Evolutionary conservation across 2,797 vertebrate genomes (phyloP).

Genomic region (Sarcoramphus papa): DNA sequence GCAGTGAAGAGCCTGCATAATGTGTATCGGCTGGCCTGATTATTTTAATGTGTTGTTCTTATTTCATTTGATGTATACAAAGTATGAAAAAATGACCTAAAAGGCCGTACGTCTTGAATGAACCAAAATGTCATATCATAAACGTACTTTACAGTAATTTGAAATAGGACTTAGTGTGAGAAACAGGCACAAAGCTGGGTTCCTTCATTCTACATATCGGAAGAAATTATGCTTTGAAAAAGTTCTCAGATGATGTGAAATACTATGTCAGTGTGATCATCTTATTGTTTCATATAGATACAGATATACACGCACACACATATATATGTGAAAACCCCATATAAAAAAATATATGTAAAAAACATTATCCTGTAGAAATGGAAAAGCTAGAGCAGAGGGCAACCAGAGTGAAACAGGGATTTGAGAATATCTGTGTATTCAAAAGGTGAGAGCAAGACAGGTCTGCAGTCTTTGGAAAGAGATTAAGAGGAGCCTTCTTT

Average conservation of each 20-base stretch:
- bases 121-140: background rate
- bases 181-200: background rate
- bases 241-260: background rate
- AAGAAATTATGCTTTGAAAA: background rate
- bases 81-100: background rate
- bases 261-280: background rate
- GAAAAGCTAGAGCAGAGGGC: constrained; percentile 19
- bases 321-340: background rate
- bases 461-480: constrained; percentile 37
- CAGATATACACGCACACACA: fast-evolving
- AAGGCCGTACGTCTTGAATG: background rate
- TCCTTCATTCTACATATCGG: background rate
- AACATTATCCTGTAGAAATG: background rate
- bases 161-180: background rate
- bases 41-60: background rate
- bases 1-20: background rate
- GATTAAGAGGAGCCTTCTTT: constrained; percentile 23
- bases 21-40: fast-evolving
- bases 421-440: background rate
- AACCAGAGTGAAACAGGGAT: background rate
- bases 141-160: background rate
- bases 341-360: background rate
- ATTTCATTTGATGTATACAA: background rate
- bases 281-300: background rate
- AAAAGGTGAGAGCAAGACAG: constrained; percentile 9